Evolutionary conservation across 2,888 invertebrate species (phyloP).

Genomic region (Melieria crassipennis): DNA sequence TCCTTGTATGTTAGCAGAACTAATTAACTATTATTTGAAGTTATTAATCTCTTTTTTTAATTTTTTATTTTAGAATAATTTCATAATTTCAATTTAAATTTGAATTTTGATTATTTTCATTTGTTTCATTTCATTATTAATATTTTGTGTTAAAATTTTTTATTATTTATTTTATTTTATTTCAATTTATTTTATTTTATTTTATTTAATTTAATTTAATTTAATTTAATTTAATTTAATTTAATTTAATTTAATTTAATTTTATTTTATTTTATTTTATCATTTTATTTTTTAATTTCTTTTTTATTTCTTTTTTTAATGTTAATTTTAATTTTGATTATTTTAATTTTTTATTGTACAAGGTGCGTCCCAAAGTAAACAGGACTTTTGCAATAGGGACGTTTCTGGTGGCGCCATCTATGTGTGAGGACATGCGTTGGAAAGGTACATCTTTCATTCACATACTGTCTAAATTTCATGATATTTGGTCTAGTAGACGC

Average conservation of each 20-base stretch:
- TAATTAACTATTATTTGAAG: too few relatives aligned
- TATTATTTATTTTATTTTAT: background rate
- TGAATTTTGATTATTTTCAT: slow-evolving; percentile 4
- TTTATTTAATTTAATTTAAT: background rate
- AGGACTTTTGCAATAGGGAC: too few relatives aligned
- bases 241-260: background rate
- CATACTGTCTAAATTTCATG: too few relatives aligned
- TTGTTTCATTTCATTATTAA: background rate
- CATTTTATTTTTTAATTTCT: background rate
- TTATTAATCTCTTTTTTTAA: too few relatives aligned
- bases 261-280: background rate
- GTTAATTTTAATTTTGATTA: background rate
- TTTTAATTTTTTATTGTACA: too few relatives aligned
- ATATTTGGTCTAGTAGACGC: too few relatives aligned
- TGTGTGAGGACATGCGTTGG: too few relatives aligned
- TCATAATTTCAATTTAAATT: slow-evolving; percentile 8
- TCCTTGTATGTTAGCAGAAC: too few relatives aligned
- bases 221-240: slow-evolving; percentile 1
- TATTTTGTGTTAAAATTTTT: slow-evolving; percentile 16
- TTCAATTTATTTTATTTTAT: slow-evolving; percentile 5
- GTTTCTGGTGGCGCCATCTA: too few relatives aligned
- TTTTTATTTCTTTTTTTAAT: background rate
- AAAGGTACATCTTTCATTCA: too few relatives aligned
- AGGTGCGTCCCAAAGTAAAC: too few relatives aligned
- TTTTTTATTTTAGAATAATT: background rate